Evolutionary conservation across 2,888 invertebrate genomes (phyloP).

Genomic region (Cylloceria caligata): DNA sequence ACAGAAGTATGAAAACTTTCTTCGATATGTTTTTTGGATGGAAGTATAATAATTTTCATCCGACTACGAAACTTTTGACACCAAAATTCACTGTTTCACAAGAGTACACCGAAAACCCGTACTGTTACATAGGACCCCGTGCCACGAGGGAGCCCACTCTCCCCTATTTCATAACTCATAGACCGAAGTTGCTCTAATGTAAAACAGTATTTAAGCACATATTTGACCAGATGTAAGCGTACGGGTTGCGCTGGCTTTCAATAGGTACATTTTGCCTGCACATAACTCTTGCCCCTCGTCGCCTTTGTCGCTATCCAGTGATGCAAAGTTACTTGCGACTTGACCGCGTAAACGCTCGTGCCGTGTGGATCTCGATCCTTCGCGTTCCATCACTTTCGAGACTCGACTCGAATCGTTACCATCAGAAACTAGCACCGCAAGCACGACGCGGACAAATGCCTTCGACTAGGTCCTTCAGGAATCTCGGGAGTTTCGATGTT

Average conservation of each 20-base stretch:
- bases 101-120: too few species aligned
- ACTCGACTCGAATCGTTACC: constrained; percentile 79
- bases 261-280: constrained; percentile 35
- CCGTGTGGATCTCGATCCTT: constrained; percentile 1
- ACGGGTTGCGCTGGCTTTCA: constrained; percentile 16
- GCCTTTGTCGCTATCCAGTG: constrained; percentile 21
- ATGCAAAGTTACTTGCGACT: constrained; percentile 34
- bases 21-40: too few species aligned
- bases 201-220: too few species aligned
- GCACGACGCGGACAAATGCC: constrained; percentile 81
- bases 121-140: too few species aligned
- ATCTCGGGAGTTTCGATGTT: constrained; percentile 80
- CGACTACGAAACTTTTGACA: too few species aligned
- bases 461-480: constrained; percentile 81
- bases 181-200: too few species aligned
- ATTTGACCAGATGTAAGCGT: too few species aligned
- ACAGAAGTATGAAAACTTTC: too few species aligned
- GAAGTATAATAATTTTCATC: too few species aligned
- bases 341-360: constrained; percentile 33
- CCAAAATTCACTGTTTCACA: too few species aligned
- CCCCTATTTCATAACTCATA: too few species aligned
- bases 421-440: constrained; percentile 77
- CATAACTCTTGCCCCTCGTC: constrained; percentile 5
- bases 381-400: constrained; percentile 56
- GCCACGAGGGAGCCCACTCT: too few species aligned